Evolutionary conservation across 2,888 invertebrate genomes (phyloP).

Genomic region (Pyrochroa serraticornis): DNA sequence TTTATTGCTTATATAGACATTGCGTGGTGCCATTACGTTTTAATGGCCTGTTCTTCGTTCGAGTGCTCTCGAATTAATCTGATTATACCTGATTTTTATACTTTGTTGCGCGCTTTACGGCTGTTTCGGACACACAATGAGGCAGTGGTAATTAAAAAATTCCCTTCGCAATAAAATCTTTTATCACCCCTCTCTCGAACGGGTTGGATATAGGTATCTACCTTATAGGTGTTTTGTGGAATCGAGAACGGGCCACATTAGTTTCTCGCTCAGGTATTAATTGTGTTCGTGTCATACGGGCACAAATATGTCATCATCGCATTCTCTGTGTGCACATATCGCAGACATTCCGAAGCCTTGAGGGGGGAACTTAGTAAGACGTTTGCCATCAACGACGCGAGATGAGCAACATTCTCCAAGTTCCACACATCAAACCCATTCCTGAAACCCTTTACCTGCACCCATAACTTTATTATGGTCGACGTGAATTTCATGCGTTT

Average conservation of each 20-base stretch:
- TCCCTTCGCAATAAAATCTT: background rate
- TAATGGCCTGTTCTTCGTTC: conserved; percentile 43
- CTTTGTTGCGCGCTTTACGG: conserved; percentile 19
- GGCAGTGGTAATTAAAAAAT: conserved; percentile 11
- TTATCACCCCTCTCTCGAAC: too few relatives aligned
- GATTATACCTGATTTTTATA: conserved; percentile 33
- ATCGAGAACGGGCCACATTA: background rate
- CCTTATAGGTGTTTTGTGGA: background rate
- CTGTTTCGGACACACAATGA: conserved; percentile 14
- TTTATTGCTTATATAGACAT: conserved; percentile 47
- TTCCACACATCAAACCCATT: conserved; percentile 56
- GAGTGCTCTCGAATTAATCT: conserved; percentile 32
- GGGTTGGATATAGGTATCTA: too few relatives aligned
- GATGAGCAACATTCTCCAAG: conserved; percentile 55
- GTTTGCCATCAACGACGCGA: conserved; percentile 54
- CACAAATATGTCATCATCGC: conserved; percentile 57
- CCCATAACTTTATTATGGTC: conserved; percentile 34
- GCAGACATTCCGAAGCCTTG: conserved; percentile 51
- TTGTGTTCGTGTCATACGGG: conserved; percentile 42
- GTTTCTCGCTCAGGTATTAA: conserved; percentile 37
- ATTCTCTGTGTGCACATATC: conserved; percentile 50
- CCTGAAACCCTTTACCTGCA: conserved; percentile 50
- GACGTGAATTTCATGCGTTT: conserved; percentile 29
- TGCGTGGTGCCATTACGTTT: conserved; percentile 50
- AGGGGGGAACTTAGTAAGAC: conserved; percentile 53